Percentiles rank a stretch among this genome's conserved stretches.
Evolutionary conservation across 2,113 vertebrate genomes (phyloP).

Genomic region (Spheniscus mendiculus): DNA sequence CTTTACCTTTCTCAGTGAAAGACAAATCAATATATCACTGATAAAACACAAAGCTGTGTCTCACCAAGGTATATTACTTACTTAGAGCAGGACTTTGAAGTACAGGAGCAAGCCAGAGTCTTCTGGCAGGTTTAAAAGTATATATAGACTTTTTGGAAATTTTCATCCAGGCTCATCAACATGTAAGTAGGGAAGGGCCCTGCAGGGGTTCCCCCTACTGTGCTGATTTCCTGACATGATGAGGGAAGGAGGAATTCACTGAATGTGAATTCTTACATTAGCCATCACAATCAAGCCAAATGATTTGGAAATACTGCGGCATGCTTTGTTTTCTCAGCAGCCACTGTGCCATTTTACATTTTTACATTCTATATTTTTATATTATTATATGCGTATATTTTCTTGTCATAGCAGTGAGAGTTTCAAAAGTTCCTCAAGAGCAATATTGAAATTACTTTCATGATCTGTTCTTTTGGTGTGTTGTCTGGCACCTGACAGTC

Average conservation of each 20-base stretch:
- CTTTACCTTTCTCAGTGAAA: background rate
- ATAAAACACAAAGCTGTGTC: background rate
- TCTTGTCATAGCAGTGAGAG: background rate
- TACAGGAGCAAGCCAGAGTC: background rate
- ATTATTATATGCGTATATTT: fast-evolving
- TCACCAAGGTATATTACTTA: background rate
- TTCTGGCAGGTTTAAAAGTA: background rate
- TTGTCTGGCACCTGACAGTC: background rate
- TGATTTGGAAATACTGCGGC: background rate
- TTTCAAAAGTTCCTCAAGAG: background rate
- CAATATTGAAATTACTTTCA: background rate
- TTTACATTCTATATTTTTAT: background rate
- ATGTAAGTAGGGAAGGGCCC: background rate
- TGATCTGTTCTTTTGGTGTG: background rate
- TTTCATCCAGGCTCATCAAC: background rate
- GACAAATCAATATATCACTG: background rate
- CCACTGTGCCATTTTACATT: fast-evolving
- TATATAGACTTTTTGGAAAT: background rate
- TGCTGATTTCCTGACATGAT: background rate
- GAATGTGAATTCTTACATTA: background rate
- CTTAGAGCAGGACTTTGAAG: background rate
- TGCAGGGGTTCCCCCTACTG: background rate
- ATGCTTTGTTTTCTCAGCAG: background rate
- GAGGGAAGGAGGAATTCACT: background rate
- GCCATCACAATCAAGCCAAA: background rate